Base-by-base conservation (phyloP, 2,113 vertebrate genomes). In the Phaetusa simplex region DNA sequence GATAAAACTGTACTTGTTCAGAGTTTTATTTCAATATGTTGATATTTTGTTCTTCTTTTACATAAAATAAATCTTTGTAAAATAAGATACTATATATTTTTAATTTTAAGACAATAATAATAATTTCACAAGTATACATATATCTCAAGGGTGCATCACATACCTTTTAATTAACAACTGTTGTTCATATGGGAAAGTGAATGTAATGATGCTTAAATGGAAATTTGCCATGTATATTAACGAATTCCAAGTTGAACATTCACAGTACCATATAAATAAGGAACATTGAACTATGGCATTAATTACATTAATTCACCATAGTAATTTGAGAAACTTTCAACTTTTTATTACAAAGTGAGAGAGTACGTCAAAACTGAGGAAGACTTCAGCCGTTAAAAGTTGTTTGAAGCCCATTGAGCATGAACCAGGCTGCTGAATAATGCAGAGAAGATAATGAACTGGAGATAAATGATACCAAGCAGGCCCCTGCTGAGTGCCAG, bases 341-440 rank as follows among this genome's bases (percentile, higher is more conserved):
- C 52, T 85, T 94, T 95, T 93, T 96, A 72, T 97, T 96, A 77
- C n/a, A 43, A 92, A 94, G 66, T 86, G 96, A 96, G 95, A 97
- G 95, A 78, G 93, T 97, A 97, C 98, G 97, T 97, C 97, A 98
- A 97, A 98, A 97, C 91, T 97, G 93, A 86, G 97, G 97, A 97
- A 97, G 95, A 97, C 97, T 98, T 98, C 95, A 98, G 98, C 98
- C 97, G 97, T 98, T 98, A 97, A 98, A 98, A 99, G 98, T 98
- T 98, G 98, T 97, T 97, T 86, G 95, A 98, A 98, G 96, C 93
- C 97, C 97, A 98, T 56, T 98, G 97, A 98, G 94, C 97, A 97
- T 98, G 98, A 99, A 98, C 97, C 88, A 93, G 78, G 97, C 98
- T 98, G 97, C 96, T 98, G 98, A 99, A 98, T 99, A 99, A 99